A percentile compares a stretch with the other conserved stretches of the same genome.
These are phyloP conservation scores for Yasuhikotakia modesta DNA, from an alignment of 2,797 vertebrate genomes.

Conservation along the genomic window DNA sequence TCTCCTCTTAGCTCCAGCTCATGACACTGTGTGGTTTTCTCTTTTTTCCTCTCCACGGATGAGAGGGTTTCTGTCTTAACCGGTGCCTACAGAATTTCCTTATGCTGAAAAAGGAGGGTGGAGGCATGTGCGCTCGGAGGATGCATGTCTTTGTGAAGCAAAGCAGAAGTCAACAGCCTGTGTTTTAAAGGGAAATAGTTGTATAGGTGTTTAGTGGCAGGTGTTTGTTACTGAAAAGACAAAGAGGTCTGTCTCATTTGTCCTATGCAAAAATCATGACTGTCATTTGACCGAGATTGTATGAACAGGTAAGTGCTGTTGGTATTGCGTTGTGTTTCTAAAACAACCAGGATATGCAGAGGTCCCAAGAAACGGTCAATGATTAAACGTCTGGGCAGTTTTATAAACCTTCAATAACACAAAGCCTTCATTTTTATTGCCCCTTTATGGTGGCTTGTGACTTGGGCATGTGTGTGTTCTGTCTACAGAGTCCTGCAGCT, in stretches of 20 bases:
- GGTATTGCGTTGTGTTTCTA: constrained; percentile 45
- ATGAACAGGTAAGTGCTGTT: constrained; percentile 6
- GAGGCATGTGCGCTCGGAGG: constrained; percentile 58
- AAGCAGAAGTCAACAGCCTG: constrained; percentile 60
- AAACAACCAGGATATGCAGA: constrained; percentile 63
- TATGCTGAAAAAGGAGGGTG: constrained; percentile 70
- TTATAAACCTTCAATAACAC: constrained; percentile 50
- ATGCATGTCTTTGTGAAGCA: constrained; percentile 56
- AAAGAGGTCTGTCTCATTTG: constrained; percentile 31
- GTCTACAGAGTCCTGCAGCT: constrained; percentile 39
- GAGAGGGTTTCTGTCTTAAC: constrained; percentile 67
- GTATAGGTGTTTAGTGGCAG: constrained; percentile 37
- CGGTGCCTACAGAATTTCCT: constrained; percentile 76
- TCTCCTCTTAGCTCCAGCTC: constrained; percentile 65
- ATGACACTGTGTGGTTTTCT: constrained; percentile 71
- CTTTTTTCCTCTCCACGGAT: constrained; percentile 73
- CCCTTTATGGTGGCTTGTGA: constrained; percentile 41
- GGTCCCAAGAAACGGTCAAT: constrained; percentile 63
- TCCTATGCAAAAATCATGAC: constrained; percentile 14
- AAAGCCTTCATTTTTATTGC: constrained; percentile 50
- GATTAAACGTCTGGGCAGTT: constrained; percentile 58
- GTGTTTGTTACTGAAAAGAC: constrained; percentile 44
- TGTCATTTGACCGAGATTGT: constrained; percentile 19
- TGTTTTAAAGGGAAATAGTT: constrained; percentile 45
- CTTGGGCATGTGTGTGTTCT: neutral